Percentiles rank a stretch among this genome's conserved stretches.
These are phyloP conservation scores for Felis chaus DNA, from an alignment of 2,113 vertebrate species.

Conservation along the genomic window DNA sequence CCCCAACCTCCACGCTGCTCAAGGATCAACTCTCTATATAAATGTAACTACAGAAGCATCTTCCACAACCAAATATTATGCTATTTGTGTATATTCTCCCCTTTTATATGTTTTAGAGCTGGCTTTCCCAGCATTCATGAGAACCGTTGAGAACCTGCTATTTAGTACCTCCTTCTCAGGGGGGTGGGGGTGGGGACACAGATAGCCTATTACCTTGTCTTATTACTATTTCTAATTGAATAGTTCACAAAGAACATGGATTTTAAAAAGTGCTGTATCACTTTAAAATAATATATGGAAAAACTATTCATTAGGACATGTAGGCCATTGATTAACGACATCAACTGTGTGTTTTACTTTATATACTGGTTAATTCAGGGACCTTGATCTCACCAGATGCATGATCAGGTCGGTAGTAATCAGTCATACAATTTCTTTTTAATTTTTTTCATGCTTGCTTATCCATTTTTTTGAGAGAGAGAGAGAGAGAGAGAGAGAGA, in stretches of 20 bases:
- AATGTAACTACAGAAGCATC: background rate
- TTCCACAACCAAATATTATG: background rate
- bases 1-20: background rate
- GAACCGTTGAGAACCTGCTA: background rate
- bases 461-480: too few relatives aligned
- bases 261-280: background rate
- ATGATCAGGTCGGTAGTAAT: background rate
- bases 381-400: background rate
- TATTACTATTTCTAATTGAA: background rate
- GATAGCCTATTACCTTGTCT: background rate
- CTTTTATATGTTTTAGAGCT: background rate
- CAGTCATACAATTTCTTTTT: background rate
- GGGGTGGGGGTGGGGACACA: background rate
- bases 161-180: background rate
- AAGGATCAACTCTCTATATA: background rate
- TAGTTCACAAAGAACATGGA: background rate
- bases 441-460: too few relatives aligned
- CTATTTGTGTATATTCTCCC: background rate
- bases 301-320: background rate
- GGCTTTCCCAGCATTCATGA: background rate
- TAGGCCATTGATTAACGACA: background rate
- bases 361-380: background rate
- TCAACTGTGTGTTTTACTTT: background rate
- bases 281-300: background rate
- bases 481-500: too few relatives aligned